Percentiles rank a stretch among this genome's conserved stretches.
These are phyloP conservation scores for Caenorhabditis parvicauda DNA, from an alignment of 2,888 invertebrate species.

Conservation along the genomic window DNA sequence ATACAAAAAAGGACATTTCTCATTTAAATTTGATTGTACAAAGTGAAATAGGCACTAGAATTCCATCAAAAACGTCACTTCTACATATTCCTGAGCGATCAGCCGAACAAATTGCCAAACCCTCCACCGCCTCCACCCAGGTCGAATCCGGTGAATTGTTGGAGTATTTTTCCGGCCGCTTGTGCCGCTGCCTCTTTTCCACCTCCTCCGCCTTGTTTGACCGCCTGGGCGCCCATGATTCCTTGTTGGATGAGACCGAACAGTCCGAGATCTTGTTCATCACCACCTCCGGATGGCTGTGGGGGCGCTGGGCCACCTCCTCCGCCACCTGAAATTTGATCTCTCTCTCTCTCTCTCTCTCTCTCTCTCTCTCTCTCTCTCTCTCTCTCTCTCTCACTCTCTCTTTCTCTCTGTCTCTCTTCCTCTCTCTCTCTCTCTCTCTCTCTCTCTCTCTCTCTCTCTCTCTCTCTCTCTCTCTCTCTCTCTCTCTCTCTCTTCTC, in stretches of 20 bases:
- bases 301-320: slow-evolving; percentile 7
- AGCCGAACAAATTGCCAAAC: slow-evolving; percentile 29
- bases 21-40: too few relatives aligned
- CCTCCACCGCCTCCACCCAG: slow-evolving; percentile 32
- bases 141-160: slow-evolving; percentile 45
- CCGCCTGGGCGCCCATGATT: slow-evolving; percentile 33
- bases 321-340: slow-evolving; percentile 3
- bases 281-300: too few relatives aligned
- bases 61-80: too few relatives aligned
- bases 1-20: too few relatives aligned
- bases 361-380: not conserved
- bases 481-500: not conserved
- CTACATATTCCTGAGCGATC: too few relatives aligned
- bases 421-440: not conserved
- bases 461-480: not conserved
- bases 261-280: slow-evolving; percentile 33
- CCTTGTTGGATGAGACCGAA: slow-evolving; percentile 40
- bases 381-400: not conserved
- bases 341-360: not conserved
- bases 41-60: too few relatives aligned
- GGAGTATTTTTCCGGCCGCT: slow-evolving; percentile 34
- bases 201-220: slow-evolving; percentile 15
- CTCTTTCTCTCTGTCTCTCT: too few relatives aligned
- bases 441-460: not conserved
- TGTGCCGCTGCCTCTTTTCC: slow-evolving; percentile 32